Evolutionary conservation across 2,113 vertebrate genomes (phyloP), one percentile per base, ranked within the genome.

Genomic region (Romanogobio albipinnatus): DNA sequence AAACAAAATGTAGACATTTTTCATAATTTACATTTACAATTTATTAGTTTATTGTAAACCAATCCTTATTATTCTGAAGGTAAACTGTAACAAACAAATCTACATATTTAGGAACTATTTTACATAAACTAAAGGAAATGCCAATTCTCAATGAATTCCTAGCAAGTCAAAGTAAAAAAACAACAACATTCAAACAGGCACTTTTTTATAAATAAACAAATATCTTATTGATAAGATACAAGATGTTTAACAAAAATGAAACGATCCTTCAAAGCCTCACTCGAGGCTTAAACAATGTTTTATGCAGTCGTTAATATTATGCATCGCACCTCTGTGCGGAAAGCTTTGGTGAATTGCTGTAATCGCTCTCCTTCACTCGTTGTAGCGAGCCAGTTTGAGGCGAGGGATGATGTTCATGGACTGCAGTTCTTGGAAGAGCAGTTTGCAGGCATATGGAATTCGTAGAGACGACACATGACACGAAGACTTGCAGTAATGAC

Each of bases 361-460:
- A 80, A 85, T 78, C 53, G 22, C 64, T 61, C 39, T 45, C 45
- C 47, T 22, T 95, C 92, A 96, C 68, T 99, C 98, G 7, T 99
- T 99, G 93, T 99, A 99, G 77, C 96, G 97, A 1, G 98, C 93
- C 85, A 99, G 95, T 92, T 97, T 99, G 71, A 99, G 93, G 90
- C 98, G 95, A 74, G 98, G 97, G 89, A 99, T 96, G 79, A 99
- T 99, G 93, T 99, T 99, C 98, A 99, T 99, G 26, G 98, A 98
- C 93, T 99, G 98, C 53, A 99, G 92, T 82, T 99, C 98, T 92
- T 99, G 98, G 92, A 99, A 99, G 68, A 99, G 95, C 89, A 99
- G 95, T 91, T 99, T 99, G 93, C 98, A 99, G 91, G 98, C 97
- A 0, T 99, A 99, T 0, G 98, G 98, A 83, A 99, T 99, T 5